phyloP scores from a whole-genome alignment of 2,888 invertebrate species.

The Adela reaumurella region DNA sequence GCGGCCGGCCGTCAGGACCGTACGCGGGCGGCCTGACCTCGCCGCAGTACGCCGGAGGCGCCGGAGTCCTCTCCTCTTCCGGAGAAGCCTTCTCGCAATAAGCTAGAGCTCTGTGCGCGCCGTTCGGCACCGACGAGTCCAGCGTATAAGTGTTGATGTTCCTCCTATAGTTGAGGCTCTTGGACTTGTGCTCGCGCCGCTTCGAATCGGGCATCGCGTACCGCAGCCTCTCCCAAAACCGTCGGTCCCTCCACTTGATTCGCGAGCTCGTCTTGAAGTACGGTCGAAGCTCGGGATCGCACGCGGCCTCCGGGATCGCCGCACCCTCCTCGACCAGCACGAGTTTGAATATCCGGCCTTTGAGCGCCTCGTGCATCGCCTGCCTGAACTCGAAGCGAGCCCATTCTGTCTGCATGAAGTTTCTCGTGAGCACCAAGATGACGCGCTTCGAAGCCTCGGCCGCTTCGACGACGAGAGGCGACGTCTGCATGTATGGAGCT shows the following conservation, averaged over 20 bases:
- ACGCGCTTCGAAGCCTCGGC: conserved; percentile 85
- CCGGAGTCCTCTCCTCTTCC: conserved; percentile 18
- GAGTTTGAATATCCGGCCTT: conserved; percentile 79
- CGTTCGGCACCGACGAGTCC: conserved; percentile 62
- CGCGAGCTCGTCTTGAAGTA: conserved; percentile 85
- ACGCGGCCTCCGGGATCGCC: conserved; percentile 73
- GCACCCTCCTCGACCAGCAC: conserved; percentile 80
- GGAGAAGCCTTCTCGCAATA: conserved; percentile 47
- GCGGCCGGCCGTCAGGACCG: conserved; percentile 66
- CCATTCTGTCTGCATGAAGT: conserved; percentile 92
- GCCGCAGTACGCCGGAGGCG: conserved; percentile 15
- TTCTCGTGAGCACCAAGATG: conserved; percentile 81
- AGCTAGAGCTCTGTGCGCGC: conserved; percentile 57
- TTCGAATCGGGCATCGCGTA: conserved; percentile 85
- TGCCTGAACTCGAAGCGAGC: conserved; percentile 86
- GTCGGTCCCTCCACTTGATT: conserved; percentile 84
- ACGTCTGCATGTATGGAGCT: conserved; percentile 65
- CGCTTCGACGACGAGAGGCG: conserved; percentile 78
- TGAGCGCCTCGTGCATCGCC: conserved; percentile 83
- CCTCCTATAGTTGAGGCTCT: conserved; percentile 66
- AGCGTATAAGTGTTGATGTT: conserved; percentile 85
- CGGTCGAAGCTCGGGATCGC: conserved; percentile 83
- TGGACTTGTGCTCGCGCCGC: conserved; percentile 54
- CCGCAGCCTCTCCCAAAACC: conserved; percentile 92
- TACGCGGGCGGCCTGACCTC: conserved; percentile 47